phyloP scores from a whole-genome alignment of 2,113 vertebrate genomes.

The Crotalus horridus region DNA sequence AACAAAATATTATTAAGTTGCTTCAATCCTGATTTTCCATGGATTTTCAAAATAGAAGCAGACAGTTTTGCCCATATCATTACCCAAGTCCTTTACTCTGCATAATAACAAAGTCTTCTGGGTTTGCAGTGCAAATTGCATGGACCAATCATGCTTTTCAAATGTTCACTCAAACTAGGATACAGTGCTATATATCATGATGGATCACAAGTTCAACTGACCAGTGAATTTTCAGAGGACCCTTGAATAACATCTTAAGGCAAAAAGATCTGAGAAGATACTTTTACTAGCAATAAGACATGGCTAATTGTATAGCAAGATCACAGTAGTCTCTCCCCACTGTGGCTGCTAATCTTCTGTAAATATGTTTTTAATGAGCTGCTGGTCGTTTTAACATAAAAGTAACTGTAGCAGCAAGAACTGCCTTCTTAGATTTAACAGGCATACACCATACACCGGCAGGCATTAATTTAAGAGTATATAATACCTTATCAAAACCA shows the following conservation, averaged over 20 bases:
- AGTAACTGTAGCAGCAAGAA: conserved; percentile 27
- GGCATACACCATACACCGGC: neutral
- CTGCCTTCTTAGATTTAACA: conserved; percentile 17
- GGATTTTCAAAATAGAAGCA: neutral
- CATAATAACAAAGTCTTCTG: neutral
- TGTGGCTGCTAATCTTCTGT: conserved; percentile 16
- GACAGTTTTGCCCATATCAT: neutral
- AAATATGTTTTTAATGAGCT: conserved; percentile 32
- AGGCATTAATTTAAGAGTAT: conserved; percentile 2
- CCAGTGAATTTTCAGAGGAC: too few species aligned
- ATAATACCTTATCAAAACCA: neutral
- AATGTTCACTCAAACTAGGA: neutral
- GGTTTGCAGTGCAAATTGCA: neutral
- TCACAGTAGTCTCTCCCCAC: conserved; percentile 2
- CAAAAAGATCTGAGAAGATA: neutral
- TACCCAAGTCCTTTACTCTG: neutral
- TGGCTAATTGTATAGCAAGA: neutral
- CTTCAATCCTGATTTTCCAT: neutral
- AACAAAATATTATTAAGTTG: neutral
- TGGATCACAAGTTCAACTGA: neutral
- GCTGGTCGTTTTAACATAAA: neutral
- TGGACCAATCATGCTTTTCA: neutral
- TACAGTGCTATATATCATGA: neutral
- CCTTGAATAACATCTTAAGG: neutral
- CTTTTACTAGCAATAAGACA: neutral